Conservation (phyloP, 2,888 invertebrate genomes). For the Epinotia ramella region DNA sequence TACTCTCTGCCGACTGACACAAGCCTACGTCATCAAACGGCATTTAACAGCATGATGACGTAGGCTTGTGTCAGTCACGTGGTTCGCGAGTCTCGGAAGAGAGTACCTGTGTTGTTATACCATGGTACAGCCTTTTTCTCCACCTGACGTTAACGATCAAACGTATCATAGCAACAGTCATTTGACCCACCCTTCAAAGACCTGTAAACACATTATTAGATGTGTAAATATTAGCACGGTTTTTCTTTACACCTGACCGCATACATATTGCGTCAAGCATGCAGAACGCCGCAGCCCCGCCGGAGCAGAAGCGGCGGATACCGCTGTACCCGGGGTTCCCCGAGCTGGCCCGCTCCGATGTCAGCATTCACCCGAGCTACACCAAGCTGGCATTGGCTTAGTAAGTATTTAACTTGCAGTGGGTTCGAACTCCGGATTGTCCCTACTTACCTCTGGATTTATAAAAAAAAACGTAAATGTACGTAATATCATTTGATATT, state of each 20-base stretch:
- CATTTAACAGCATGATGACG: no score
- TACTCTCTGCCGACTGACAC: no score
- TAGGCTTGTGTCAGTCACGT: no score
- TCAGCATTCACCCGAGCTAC: slow-evolving; percentile 87
- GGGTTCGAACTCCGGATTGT: no score
- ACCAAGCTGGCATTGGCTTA: slow-evolving; percentile 85
- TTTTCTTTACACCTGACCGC: background rate
- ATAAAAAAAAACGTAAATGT: no score
- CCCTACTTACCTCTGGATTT: no score
- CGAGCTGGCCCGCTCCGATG: slow-evolving; percentile 85
- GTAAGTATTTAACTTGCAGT: slow-evolving; percentile 76
- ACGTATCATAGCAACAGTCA: slow-evolving; percentile 33
- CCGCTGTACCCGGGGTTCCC: slow-evolving; percentile 80
- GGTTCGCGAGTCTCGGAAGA: no score
- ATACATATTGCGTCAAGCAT: background rate
- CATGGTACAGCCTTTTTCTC: background rate
- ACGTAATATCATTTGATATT: no score
- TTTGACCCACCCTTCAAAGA: background rate
- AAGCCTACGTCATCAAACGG: no score
- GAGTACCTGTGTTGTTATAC: no score
- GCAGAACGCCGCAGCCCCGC: slow-evolving; percentile 40
- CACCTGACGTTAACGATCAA: background rate
- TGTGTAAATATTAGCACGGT: background rate
- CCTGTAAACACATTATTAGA: background rate
- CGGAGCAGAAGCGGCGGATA: slow-evolving; percentile 58